These are phyloP conservation scores for Kryptopterus vitreolus DNA, from an alignment of 2,797 vertebrate genomes.

Conservation along the genomic window DNA sequence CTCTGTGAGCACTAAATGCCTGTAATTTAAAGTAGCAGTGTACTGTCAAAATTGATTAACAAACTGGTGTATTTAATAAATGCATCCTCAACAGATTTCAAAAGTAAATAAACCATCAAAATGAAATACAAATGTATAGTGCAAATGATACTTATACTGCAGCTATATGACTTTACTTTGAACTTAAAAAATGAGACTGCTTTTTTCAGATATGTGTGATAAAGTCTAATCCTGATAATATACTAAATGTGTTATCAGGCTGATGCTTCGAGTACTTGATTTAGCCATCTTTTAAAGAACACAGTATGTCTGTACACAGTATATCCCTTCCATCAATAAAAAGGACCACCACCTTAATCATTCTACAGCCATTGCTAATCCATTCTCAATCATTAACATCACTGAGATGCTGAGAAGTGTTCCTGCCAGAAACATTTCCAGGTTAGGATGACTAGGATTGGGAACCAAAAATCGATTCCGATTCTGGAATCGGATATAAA, in stretches of 20 bases:
- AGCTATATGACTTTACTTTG: not conserved
- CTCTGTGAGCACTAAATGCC: not conserved
- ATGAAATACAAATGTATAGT: slow-evolving; percentile 10
- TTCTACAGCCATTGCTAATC: not conserved
- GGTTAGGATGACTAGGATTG: no score
- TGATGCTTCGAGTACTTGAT: not conserved
- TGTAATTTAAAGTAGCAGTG: not conserved
- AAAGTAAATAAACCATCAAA: not conserved
- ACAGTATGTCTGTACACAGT: not conserved
- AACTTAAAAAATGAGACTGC: not conserved
- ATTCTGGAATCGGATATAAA: no score
- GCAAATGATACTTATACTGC: not conserved
- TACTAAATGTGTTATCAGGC: not conserved
- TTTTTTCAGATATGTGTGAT: not conserved
- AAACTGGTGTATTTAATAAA: not conserved
- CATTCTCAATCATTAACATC: not conserved
- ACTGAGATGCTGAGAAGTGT: not conserved
- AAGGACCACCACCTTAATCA: not conserved
- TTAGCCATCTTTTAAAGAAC: no score
- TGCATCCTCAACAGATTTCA: not conserved
- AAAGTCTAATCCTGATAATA: not conserved
- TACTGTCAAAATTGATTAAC: not conserved
- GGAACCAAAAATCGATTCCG: no score
- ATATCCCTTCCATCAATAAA: not conserved
- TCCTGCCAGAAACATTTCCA: not conserved